A percentile compares a stretch with the other conserved stretches of the same genome.
These are phyloP conservation scores for Disparrhopalites patrizii DNA, from an alignment of 2,888 invertebrate species.

Conservation along the genomic window DNA sequence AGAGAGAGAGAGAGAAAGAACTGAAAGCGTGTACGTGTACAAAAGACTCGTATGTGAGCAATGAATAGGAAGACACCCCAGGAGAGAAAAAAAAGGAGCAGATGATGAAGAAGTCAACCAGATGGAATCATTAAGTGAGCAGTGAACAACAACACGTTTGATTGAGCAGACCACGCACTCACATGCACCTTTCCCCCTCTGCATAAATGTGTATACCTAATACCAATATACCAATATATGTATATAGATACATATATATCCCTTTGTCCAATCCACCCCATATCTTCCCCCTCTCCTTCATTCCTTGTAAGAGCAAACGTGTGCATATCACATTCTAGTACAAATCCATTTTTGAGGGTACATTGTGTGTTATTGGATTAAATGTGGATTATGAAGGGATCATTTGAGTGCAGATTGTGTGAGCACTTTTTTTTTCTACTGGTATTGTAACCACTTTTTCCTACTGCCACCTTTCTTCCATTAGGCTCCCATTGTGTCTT, in stretches of 20 bases:
- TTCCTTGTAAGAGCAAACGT: too few relatives aligned
- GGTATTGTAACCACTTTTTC: too few relatives aligned
- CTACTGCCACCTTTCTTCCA: too few relatives aligned
- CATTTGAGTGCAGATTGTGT: too few relatives aligned
- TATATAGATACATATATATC: not conserved
- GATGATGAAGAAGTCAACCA: slow-evolving; percentile 28
- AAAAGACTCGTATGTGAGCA: not conserved
- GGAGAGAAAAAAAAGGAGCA: slow-evolving; percentile 12
- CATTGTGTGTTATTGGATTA: too few relatives aligned
- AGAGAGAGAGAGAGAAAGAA: slow-evolving; percentile 3
- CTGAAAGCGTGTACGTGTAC: not conserved
- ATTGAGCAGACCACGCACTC: slow-evolving; percentile 23
- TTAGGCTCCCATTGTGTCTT: too few relatives aligned
- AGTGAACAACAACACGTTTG: slow-evolving; percentile 27
- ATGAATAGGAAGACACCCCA: slow-evolving; percentile 3
- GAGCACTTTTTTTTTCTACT: too few relatives aligned
- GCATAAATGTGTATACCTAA: not conserved
- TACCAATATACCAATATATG: not conserved
- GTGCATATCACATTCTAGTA: not conserved
- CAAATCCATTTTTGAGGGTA: too few relatives aligned
- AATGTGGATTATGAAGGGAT: too few relatives aligned
- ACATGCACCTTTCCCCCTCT: slow-evolving; percentile 2
- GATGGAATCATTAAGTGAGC: slow-evolving; percentile 26
- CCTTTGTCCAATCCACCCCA: too few relatives aligned
- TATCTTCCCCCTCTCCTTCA: too few relatives aligned